Base-by-base conservation (phyloP, 2,113 vertebrate species). In the Corythornis cristatus region DNA sequence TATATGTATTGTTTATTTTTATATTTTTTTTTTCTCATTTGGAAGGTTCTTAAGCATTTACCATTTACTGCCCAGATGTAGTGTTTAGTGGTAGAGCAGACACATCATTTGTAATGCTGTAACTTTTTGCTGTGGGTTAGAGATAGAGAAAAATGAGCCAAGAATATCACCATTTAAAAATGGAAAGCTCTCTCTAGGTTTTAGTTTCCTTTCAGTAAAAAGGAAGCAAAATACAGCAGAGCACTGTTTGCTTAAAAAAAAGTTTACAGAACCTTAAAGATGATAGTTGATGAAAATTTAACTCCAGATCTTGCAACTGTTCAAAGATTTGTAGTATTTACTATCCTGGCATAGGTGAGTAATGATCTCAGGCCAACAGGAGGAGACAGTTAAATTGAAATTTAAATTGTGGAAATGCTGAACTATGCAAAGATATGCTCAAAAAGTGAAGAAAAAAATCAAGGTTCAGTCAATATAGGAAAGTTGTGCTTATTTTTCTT, bases 101-200 rank as follows among this genome's bases (percentile, higher is more conserved):
- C 1, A 14, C 25, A 21, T 5, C 65, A 7, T 25, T 1, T 1
- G 0, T 42, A 73, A 43, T 1, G 6, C 68, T 4, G 31, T 29
- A 82, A 91, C 60, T 3, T 62, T 74, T 45, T 56, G n/a, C 28
- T 79, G 21, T 61, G 45, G 1, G 21, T 61, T 58, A 85, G 45
- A 79, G 51, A 48, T 4, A 54, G n/a, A 65, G 37, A 56, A 89
- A 92, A 78, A 72, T 5, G 15, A 62, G 11, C 4, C 48, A 84
- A 75, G 48, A 76, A 77, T 80, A 12, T 3, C 68, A 31, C 8
- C 5, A 29, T 54, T 85, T 85, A 23, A 80, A 88, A 83, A 3
- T 51, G 10, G 10, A 53, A 79, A 88, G 58, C 16, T 35, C 13
- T 66, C 26, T 43, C 7, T 8, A 86, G 16, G 9, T 65, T 80